phyloP scores from a whole-genome alignment of 2,113 vertebrate species.

The Galeopterus variegatus region DNA sequence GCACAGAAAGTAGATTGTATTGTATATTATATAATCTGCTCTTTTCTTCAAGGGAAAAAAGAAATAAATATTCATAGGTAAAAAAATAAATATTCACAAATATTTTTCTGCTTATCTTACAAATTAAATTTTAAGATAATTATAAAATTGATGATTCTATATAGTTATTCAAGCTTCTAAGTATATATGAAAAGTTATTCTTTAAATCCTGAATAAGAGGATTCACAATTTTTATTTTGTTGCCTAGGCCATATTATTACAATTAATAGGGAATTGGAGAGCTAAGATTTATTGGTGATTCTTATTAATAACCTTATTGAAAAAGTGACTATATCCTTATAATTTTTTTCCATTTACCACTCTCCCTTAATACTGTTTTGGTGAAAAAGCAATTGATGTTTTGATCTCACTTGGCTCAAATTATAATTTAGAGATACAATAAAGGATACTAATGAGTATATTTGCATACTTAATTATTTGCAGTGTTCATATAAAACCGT shows the following conservation, averaged over 20 bases:
- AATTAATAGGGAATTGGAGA: not conserved
- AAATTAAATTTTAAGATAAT: conserved; percentile 48
- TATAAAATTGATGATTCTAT: not conserved
- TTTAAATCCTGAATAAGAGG: not conserved
- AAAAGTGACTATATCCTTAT: not conserved
- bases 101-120: not conserved
- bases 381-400: not conserved
- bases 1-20: not conserved
- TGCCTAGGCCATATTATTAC: not conserved
- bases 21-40: not conserved
- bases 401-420: not conserved
- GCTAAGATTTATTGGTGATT: not conserved
- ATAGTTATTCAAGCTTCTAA: not conserved
- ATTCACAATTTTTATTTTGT: conserved; percentile 9
- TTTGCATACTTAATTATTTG: not conserved
- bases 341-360: not conserved
- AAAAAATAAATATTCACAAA: not conserved
- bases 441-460: not conserved
- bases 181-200: not conserved
- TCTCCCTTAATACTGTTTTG: not conserved
- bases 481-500: not conserved
- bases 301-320: not conserved
- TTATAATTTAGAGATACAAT: conserved; percentile 33
- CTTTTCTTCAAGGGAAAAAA: not conserved
- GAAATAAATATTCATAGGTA: not conserved